Percentiles rank a stretch among this genome's conserved stretches.
These are phyloP conservation scores for Lonchura striata DNA, from an alignment of 2,113 vertebrate genomes.

Conservation along the genomic window DNA sequence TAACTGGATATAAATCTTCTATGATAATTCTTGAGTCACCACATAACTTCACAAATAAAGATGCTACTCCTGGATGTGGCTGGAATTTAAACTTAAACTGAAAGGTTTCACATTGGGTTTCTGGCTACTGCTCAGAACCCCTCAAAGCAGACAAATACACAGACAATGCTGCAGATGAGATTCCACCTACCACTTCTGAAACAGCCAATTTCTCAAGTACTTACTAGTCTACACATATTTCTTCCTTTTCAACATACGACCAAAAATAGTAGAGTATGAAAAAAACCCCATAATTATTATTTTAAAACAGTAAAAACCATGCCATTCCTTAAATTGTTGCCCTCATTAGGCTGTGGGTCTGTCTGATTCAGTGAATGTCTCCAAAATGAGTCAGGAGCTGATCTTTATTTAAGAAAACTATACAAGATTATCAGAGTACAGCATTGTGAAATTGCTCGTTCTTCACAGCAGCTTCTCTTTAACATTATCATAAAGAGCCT, in stretches of 20 bases:
- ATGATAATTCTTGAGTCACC: background rate
- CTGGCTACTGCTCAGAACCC: background rate
- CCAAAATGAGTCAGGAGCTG: background rate
- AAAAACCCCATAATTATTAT: background rate
- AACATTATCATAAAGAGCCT: background rate
- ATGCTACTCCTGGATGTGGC: background rate
- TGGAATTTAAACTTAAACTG: background rate
- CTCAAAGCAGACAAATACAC: fast-evolving
- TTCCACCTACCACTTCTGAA: background rate
- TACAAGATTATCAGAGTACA: background rate
- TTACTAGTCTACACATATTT: background rate
- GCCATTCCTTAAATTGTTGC: background rate
- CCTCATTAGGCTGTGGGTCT: background rate
- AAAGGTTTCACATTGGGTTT: background rate
- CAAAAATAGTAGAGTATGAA: background rate
- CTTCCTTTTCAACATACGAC: background rate
- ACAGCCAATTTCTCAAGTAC: background rate
- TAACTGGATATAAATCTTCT: background rate
- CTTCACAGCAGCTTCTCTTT: background rate
- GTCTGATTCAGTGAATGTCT: background rate
- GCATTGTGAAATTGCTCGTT: background rate
- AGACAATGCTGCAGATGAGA: background rate
- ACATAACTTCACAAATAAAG: background rate
- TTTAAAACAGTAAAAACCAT: background rate
- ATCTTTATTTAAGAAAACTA: background rate